Evolutionary conservation across 2,797 vertebrate genomes (phyloP), one percentile per base, ranked within the genome.

Genomic region (Typhlichthys eigenmanni): DNA sequence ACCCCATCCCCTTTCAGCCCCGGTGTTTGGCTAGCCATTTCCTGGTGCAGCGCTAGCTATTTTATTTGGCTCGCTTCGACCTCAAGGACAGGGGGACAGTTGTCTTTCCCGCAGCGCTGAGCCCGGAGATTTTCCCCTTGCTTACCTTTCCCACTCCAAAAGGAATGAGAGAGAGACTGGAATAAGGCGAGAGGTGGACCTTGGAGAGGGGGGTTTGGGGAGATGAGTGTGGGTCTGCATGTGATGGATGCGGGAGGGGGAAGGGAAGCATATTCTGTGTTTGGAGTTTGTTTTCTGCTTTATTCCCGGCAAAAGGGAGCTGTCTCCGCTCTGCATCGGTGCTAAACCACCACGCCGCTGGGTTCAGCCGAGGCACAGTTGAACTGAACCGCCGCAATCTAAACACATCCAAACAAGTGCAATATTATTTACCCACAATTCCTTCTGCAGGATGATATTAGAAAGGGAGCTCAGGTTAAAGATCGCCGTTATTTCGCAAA

Each of bases 21-120:
- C 80, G 89, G 88, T 91, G 94, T 95, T 96, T 95, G 90, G 90
- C 91, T 85, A 90, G 91, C 92, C 89, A 84, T 95, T 95, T 97
- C 94, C 94, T 95, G 87, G 82, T 92, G 92, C 91, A 93, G 91
- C 88, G 76, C 70, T 72, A 51, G 84, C 80, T 97, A 90, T 98
- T 98, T 96, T 92, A 92, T 92, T 98, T 98, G 96, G 96, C 95
- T 71, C 51, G 79, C 66, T 46, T 62, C 54, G 71, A 77, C 80
- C 82, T 58, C 73, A 75, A 89, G 90, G 86, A 98, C 93, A 96
- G 94, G 90, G 90, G 92, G 91, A 92, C 90, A 89, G 92, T 95
- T 96, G 93, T 98, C 85, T 92, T 93, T 73, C 90, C 83, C 19
- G 19, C 19, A 19, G 19, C 19, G 19, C 19, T 19, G 19, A 19